Evolutionary conservation across 2,888 invertebrate genomes (phyloP).

Genomic region (Hybos culiciformis): DNA sequence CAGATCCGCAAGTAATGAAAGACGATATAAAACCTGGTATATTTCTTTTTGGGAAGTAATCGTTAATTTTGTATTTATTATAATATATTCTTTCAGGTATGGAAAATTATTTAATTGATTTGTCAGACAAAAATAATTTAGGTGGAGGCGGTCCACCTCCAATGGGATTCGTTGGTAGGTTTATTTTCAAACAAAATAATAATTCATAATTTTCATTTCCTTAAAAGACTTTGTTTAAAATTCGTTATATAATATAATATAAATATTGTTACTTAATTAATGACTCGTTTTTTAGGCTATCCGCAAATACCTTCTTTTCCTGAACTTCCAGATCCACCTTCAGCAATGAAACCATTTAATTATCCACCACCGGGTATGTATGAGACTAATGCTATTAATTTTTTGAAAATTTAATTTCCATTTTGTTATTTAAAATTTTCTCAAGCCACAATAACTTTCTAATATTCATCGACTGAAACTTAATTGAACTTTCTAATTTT

Average conservation of each 20-base stretch:
- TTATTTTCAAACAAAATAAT: too few species aligned
- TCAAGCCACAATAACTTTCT: too few species aligned
- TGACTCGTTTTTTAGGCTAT: too few species aligned
- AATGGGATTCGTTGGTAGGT: slow-evolving; percentile 72
- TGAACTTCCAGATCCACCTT: slow-evolving; percentile 38
- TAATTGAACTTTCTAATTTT: too few species aligned
- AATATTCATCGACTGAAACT: too few species aligned
- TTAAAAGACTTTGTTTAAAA: too few species aligned
- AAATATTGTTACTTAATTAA: too few species aligned
- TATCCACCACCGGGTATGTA: slow-evolving; percentile 40
- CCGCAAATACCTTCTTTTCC: slow-evolving; percentile 57
- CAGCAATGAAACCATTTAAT: slow-evolving; percentile 42
- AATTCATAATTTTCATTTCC: too few species aligned
- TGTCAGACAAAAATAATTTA: slow-evolving; percentile 46
- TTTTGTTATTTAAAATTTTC: too few species aligned
- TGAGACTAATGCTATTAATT: too few species aligned
- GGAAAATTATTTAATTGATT: slow-evolving; percentile 56
- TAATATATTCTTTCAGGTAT: slow-evolving; percentile 30
- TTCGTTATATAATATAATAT: too few species aligned
- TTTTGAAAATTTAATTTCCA: too few species aligned
- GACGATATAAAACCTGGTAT: slow-evolving; percentile 44
- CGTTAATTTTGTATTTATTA: not conserved
- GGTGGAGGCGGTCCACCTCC: slow-evolving; percentile 47
- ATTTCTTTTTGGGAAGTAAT: slow-evolving; percentile 6
- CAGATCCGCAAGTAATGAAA: slow-evolving; percentile 83